phyloP scores from a whole-genome alignment of 1,140 invertebrate species.

The Euura lappo region DNA sequence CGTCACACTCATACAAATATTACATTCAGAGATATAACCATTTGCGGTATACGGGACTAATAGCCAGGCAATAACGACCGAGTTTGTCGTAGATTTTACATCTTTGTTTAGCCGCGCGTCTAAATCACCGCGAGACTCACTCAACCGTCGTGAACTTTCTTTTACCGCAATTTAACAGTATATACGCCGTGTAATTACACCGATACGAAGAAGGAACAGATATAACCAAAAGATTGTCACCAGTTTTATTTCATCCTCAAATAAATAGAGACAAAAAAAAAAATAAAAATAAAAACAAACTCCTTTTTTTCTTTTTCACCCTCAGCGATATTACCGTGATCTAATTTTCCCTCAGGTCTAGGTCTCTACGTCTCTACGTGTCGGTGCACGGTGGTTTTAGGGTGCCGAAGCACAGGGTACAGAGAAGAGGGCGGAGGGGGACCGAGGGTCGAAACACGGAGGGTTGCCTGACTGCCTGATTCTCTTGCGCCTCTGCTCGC shows the following conservation, averaged over 20 bases:
- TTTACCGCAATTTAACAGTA: too few relatives aligned
- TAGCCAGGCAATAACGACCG: not conserved
- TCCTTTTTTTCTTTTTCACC: not conserved
- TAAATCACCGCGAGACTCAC: too few relatives aligned
- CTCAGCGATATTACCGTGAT: constrained; percentile 19
- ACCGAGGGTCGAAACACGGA: not conserved
- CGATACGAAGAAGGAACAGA: too few relatives aligned
- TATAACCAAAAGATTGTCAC: too few relatives aligned
- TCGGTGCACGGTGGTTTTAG: not conserved
- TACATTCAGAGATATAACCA: not conserved
- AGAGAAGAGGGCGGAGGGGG: not conserved
- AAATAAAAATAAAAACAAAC: not conserved
- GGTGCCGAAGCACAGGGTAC: not conserved
- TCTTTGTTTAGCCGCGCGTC: not conserved
- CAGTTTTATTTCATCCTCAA: not conserved
- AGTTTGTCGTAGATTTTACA: not conserved
- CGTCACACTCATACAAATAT: too few relatives aligned
- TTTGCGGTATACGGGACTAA: not conserved
- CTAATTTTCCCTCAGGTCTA: constrained; percentile 22
- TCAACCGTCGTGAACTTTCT: too few relatives aligned
- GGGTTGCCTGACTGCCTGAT: not conserved
- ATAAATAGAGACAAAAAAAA: not conserved
- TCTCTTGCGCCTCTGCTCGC: not conserved
- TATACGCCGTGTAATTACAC: too few relatives aligned
- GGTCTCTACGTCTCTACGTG: not conserved